Evolutionary conservation across 1,140 invertebrate genomes (phyloP).

Genomic region (Dendroctonus ponderosae): DNA sequence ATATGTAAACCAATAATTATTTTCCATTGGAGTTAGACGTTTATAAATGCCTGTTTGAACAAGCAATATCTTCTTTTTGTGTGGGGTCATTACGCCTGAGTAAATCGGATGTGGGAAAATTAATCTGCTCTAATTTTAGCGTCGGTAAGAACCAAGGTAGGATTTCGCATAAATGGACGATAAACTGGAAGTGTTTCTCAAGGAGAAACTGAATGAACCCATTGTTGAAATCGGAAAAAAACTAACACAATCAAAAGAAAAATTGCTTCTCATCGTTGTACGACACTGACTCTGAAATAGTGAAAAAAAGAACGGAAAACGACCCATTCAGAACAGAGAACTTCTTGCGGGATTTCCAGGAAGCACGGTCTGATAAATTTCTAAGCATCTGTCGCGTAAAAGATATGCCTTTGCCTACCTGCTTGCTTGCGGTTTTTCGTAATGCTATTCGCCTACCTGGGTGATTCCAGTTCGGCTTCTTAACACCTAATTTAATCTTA

Average conservation of each 20-base stretch:
- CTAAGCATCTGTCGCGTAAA: constrained; percentile 30
- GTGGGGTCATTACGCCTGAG: too few species aligned
- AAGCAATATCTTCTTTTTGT: too few species aligned
- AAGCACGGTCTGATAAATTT: constrained; percentile 30
- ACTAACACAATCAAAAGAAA: too few species aligned
- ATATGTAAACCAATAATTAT: constrained; percentile 8
- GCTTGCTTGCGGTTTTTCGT: constrained; percentile 2
- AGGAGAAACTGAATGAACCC: too few species aligned
- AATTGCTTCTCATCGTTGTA: not conserved
- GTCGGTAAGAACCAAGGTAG: too few species aligned
- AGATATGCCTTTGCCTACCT: constrained; percentile 23
- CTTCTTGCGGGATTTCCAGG: constrained; percentile 24
- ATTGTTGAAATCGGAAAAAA: too few species aligned
- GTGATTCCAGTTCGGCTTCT: not conserved
- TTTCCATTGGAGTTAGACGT: too few species aligned
- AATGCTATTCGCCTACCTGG: constrained; percentile 9
- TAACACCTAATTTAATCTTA: constrained; percentile 14
- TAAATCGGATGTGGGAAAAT: too few species aligned
- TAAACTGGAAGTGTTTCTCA: too few species aligned
- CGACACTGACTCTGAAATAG: constrained; percentile 7
- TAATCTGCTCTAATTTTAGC: too few species aligned
- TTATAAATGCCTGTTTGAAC: too few species aligned
- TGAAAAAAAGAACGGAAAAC: constrained; percentile 20
- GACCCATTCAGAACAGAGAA: constrained; percentile 23
- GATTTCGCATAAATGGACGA: too few species aligned